Percentiles rank a stretch among this genome's conserved stretches.
Evolutionary conservation across 2,888 invertebrate species (phyloP).

Genomic region (Anthrax anthrax): DNA sequence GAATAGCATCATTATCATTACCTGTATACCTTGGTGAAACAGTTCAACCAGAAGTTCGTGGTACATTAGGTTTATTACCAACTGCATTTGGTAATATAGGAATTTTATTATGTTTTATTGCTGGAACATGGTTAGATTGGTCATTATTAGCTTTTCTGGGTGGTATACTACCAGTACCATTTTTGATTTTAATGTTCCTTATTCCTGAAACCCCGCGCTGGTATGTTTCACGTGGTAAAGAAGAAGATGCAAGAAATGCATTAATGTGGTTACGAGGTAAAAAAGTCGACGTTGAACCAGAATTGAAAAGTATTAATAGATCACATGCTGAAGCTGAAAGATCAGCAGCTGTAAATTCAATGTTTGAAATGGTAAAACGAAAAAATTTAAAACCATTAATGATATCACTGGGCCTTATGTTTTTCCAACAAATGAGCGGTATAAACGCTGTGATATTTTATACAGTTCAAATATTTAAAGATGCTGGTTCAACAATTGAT

Average conservation of each 20-base stretch:
- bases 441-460: slow-evolving; percentile 95
- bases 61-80: slow-evolving; percentile 73
- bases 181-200: slow-evolving; percentile 60
- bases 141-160: slow-evolving; percentile 65
- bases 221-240: slow-evolving; percentile 65
- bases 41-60: slow-evolving; percentile 80
- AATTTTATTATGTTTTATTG: slow-evolving; percentile 62
- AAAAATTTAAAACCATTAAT: slow-evolving; percentile 62
- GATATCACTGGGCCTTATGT: slow-evolving; percentile 79
- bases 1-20: slow-evolving; percentile 69
- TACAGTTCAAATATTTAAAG: slow-evolving; percentile 70
- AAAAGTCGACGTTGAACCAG: slow-evolving; percentile 59
- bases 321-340: slow-evolving; percentile 56
- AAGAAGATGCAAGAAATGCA: slow-evolving; percentile 60
- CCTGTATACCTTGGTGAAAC: slow-evolving; percentile 92
- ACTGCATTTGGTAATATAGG: slow-evolving; percentile 73
- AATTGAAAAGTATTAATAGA: slow-evolving; percentile 58
- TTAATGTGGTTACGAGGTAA: slow-evolving; percentile 73
- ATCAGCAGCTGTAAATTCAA: slow-evolving; percentile 41
- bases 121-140: slow-evolving; percentile 71
- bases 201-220: slow-evolving; percentile 91
- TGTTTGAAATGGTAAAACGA: slow-evolving; percentile 49
- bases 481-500: slow-evolving; percentile 66
- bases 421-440: slow-evolving; percentile 89
- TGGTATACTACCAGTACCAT: slow-evolving; percentile 59